Percentiles rank a stretch among this genome's conserved stretches.
These are phyloP conservation scores for Anas platyrhynchos DNA, from an alignment of 2,113 vertebrate genomes.

Conservation along the genomic window DNA sequence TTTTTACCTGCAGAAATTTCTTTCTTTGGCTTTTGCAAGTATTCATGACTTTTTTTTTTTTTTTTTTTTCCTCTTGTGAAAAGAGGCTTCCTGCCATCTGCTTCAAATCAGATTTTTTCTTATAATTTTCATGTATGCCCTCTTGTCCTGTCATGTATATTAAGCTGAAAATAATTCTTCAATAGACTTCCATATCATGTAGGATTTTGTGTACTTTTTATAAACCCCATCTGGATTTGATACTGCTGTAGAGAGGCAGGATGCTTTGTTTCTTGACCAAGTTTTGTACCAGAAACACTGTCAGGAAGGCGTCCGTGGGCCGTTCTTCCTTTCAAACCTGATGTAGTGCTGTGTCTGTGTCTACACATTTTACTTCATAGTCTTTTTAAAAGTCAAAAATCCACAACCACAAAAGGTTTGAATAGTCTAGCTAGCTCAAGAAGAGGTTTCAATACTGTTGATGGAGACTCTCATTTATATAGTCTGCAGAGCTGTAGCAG, in stretches of 20 bases:
- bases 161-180: conserved; percentile 73
- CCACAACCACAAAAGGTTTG: background rate
- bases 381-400: conserved; percentile 24
- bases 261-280: conserved; percentile 58
- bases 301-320: conserved; percentile 18
- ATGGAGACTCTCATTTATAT: background rate
- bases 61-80: background rate
- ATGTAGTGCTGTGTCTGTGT: background rate
- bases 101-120: conserved; percentile 69
- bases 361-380: background rate
- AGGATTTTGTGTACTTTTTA: conserved; percentile 63
- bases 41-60: conserved; percentile 10
- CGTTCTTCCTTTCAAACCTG: conserved; percentile 48
- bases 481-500: background rate
- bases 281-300: background rate
- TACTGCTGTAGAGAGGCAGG: conserved; percentile 27
- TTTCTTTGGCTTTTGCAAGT: conserved; percentile 45
- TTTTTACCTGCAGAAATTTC: conserved; percentile 62
- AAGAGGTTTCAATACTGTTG: background rate
- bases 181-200: conserved; percentile 63
- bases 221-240: conserved; percentile 68
- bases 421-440: background rate
- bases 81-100: conserved; percentile 75
- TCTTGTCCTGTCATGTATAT: conserved; percentile 69
- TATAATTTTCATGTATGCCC: conserved; percentile 68